Percentiles rank a stretch among this genome's conserved stretches.
These are phyloP conservation scores for Centropus bengalensis DNA, from an alignment of 2,113 vertebrate species.

Conservation along the genomic window DNA sequence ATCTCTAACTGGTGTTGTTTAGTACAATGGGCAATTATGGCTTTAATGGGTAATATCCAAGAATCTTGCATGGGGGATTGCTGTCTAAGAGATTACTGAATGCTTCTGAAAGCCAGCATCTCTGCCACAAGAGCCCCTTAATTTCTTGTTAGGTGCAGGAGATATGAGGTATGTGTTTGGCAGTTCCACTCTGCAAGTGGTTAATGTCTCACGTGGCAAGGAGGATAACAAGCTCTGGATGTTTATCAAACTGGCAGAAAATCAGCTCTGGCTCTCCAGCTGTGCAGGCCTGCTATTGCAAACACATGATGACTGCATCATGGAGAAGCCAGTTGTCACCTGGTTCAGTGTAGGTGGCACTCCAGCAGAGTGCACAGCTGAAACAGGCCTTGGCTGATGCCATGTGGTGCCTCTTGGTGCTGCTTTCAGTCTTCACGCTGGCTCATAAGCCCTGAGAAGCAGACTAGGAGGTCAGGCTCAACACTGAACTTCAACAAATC, in stretches of 20 bases:
- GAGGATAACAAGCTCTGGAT: background rate
- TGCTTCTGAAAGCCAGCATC: background rate
- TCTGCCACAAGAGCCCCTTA: background rate
- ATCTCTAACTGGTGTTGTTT: background rate
- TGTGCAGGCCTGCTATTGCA: background rate
- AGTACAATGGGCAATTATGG: background rate
- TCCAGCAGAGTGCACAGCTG: no score
- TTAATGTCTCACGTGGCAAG: background rate
- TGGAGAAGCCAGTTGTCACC: background rate
- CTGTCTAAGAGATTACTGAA: background rate
- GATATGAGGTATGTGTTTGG: background rate
- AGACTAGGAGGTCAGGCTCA: background rate
- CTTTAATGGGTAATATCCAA: background rate
- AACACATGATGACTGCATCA: background rate
- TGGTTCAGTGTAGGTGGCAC: background rate
- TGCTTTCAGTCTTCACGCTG: background rate
- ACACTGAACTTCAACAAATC: rapidly evolving
- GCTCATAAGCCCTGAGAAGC: rapidly evolving
- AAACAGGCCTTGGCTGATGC: background rate
- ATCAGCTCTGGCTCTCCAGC: background rate
- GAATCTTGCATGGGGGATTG: background rate
- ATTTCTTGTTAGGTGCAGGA: background rate
- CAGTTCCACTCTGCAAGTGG: background rate
- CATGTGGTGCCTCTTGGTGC: rapidly evolving
- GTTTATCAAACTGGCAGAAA: background rate